Evolutionary conservation across 2,797 vertebrate genomes (phyloP).

Genomic region (Varecia variegata): DNA sequence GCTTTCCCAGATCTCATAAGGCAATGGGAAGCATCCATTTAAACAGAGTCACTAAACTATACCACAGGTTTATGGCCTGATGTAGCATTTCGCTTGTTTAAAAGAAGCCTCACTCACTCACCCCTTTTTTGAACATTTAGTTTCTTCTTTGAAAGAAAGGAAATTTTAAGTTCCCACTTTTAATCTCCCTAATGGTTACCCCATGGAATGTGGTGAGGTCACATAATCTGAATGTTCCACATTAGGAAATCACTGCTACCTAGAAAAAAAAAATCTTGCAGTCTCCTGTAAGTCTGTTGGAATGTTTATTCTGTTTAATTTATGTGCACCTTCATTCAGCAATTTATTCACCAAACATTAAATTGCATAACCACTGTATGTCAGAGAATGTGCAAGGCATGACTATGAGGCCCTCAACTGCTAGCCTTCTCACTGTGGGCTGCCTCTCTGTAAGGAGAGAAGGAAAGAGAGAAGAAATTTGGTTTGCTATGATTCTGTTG

Average conservation of each 20-base stretch:
- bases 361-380: neutral
- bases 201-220: neutral
- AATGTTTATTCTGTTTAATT: neutral
- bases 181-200: neutral
- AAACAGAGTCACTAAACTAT: conserved; percentile 66
- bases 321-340: neutral
- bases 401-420: neutral
- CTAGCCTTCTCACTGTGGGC: neutral
- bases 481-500: no score
- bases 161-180: neutral
- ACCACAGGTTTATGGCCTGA: conserved; percentile 69
- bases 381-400: neutral
- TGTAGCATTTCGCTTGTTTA: conserved; percentile 54
- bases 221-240: neutral
- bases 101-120: conserved; percentile 33
- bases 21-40: conserved; percentile 74
- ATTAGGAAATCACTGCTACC: conserved; percentile 32
- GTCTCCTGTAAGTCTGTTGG: neutral
- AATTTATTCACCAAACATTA: neutral
- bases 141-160: conserved; percentile 19
- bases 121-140: conserved; percentile 38
- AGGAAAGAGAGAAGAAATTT: neutral
- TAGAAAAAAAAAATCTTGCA: neutral
- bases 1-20: conserved; percentile 74
- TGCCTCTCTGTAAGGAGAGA: neutral